Evolutionary conservation across 2,888 invertebrate genomes (phyloP).

Genomic region (Luperina nickerlii): DNA sequence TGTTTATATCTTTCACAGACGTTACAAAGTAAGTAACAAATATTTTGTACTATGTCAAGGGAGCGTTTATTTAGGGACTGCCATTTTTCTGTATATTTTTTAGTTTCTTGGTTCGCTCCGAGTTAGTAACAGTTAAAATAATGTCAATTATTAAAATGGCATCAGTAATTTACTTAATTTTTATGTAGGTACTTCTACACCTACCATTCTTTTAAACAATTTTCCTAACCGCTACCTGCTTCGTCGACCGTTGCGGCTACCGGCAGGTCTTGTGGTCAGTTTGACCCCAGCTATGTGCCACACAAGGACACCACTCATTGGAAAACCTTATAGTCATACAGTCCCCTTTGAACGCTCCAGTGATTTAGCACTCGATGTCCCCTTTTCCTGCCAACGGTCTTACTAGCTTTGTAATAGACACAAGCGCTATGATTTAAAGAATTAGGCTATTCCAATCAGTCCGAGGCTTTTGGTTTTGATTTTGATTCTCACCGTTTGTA

Average conservation of each 20-base stretch:
- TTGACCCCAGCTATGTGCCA: constrained; percentile 28
- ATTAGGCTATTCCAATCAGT: neutral
- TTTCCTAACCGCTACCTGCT: constrained; percentile 28
- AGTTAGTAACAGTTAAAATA: neutral
- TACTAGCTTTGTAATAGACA: constrained; percentile 61
- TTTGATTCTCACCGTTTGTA: neutral
- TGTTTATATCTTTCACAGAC: constrained; percentile 36
- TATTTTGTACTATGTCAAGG: neutral
- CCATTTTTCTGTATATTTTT: neutral
- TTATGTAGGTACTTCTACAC: neutral
- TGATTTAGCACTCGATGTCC: constrained; percentile 70
- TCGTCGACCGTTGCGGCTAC: constrained; percentile 38
- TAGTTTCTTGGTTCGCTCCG: neutral
- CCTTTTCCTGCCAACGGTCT: constrained; percentile 71
- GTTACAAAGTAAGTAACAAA: constrained; percentile 32
- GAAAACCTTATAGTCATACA: constrained; percentile 69
- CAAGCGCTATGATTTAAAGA: constrained; percentile 39
- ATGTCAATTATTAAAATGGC: neutral
- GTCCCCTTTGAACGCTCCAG: constrained; percentile 74
- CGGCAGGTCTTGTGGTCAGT: constrained; percentile 52
- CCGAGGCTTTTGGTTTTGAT: neutral
- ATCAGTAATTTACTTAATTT: neutral
- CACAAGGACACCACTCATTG: constrained; percentile 70
- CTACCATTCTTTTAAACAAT: neutral
- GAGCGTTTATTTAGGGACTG: neutral